Base-by-base conservation (phyloP, 1,140 invertebrate genomes). In the Dermatophagoides farinae region DNA sequence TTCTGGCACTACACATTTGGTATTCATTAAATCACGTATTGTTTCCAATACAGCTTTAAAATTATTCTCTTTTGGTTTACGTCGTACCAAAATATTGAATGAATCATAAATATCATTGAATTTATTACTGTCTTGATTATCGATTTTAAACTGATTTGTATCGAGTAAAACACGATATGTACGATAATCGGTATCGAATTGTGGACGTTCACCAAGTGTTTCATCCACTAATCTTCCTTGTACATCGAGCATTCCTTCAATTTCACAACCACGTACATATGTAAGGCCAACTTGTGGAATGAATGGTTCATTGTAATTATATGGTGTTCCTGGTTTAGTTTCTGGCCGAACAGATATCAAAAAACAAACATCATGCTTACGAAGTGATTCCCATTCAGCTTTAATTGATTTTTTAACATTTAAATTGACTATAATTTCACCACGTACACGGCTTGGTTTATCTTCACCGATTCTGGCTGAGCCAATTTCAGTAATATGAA, bases 31-130 rank as follows among this genome's bases (percentile, higher is more conserved):
- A 72, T 97, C 89, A 6, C 95, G 75, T 64, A 99, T 98, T 0
- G 96, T 99, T 73, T 97, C 91, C 62, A 99, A 71, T 10, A 99
- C 96, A 0, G 95, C 95, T 75, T 99, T 80, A 71, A 99, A 99
- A 73, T 99, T 99, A 70, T 99, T 99, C 71, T 98, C 91, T 71
- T 99, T 98, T 0, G 96, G 93, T 73, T 97, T 97, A 31, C 96
- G 77, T 52, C 96, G 78, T 79, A 99, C 87, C 51, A 99, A 79
- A 37, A 99, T 83, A 71, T 97, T 99, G 70, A 99, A 98, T n/a
- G 83, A 84, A 70, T 91, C 87, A 71, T 97, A 97, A 11, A 96
- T 84, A 74, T 90, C 86, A 67, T 86, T 84, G 67, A 69, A 62
- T 47, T 49, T 37, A n/a, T 58, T 43, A 4, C 43, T n/a, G 4